Percentiles rank a stretch among this genome's conserved stretches.
Conservation (phyloP, 2,113 vertebrate species). For the Anas platyrhynchos region DNA sequence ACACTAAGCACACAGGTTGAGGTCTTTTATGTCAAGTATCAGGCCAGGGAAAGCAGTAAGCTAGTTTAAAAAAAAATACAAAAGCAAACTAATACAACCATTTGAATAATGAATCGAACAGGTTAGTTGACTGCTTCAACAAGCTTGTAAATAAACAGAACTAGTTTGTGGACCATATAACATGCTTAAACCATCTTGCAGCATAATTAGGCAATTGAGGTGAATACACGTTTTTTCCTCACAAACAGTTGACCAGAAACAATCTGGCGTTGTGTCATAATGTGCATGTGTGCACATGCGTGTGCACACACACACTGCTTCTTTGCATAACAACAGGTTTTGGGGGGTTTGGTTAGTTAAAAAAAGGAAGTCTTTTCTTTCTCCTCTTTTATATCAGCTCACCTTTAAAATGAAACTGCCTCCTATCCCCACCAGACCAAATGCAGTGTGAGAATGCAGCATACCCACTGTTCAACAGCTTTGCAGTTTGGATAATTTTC, state of each 20-base stretch:
- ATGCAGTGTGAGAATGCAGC: neutral
- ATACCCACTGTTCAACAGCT: neutral
- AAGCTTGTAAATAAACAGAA: slow-evolving; percentile 4
- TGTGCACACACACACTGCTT: neutral
- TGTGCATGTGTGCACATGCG: fast-evolving
- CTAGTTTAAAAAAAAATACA: neutral
- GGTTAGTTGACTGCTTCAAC: neutral
- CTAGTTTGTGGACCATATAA: slow-evolving; percentile 24
- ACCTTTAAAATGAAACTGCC: too few relatives aligned
- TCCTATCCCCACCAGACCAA: neutral
- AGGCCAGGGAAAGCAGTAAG: slow-evolving; percentile 18
- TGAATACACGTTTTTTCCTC: neutral
- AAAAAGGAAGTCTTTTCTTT: neutral
- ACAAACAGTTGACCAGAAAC: slow-evolving; percentile 5
- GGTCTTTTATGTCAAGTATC: slow-evolving; percentile 60
- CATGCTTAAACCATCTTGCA: neutral
- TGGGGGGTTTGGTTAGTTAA: neutral
- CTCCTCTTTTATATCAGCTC: neutral
- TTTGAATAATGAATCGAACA: neutral
- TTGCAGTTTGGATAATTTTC: fast-evolving
- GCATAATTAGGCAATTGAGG: slow-evolving; percentile 28
- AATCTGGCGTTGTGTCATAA: neutral
- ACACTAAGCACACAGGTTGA: slow-evolving; percentile 49
- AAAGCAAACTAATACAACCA: neutral
- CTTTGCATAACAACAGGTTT: neutral